Conservation (phyloP, 2,888 invertebrate species). For the Cotesia congregata region DNA sequence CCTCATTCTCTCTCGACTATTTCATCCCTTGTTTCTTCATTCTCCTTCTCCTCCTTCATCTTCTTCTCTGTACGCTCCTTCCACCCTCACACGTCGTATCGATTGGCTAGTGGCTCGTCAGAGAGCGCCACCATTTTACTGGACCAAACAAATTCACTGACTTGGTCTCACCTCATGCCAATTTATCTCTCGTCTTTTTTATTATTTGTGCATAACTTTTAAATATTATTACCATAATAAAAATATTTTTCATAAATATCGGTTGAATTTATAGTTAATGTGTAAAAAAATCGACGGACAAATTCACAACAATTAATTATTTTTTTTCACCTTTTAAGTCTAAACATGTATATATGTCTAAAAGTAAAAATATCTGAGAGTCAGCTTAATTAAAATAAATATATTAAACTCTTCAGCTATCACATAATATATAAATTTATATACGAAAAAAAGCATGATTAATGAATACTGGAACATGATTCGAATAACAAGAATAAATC, state of each 20-base stretch:
- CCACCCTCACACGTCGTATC: constrained; percentile 59
- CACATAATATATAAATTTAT: neutral
- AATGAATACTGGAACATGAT: constrained; percentile 21
- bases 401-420: constrained; percentile 22
- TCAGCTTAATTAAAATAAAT: constrained; percentile 29
- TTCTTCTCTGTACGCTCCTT: constrained; percentile 19
- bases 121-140: constrained; percentile 62
- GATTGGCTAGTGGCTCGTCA: constrained; percentile 64
- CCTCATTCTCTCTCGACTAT: constrained; percentile 3
- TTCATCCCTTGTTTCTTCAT: constrained; percentile 4
- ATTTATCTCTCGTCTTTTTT: neutral
- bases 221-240: neutral
- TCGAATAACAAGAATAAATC: constrained; percentile 29
- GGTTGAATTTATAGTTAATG: neutral
- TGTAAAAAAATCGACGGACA: constrained; percentile 4
- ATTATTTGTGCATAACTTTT: neutral
- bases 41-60: constrained; percentile 11
- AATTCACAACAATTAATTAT: constrained; percentile 17
- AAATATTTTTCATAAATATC: neutral
- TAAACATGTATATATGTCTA: neutral
- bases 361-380: neutral
- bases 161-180: constrained; percentile 17
- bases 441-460: constrained; percentile 17
- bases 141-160: constrained; percentile 49
- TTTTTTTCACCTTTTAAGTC: constrained; percentile 6